These are phyloP conservation scores for Dendrolimus pini DNA, from an alignment of 2,888 invertebrate genomes.

Conservation along the genomic window DNA sequence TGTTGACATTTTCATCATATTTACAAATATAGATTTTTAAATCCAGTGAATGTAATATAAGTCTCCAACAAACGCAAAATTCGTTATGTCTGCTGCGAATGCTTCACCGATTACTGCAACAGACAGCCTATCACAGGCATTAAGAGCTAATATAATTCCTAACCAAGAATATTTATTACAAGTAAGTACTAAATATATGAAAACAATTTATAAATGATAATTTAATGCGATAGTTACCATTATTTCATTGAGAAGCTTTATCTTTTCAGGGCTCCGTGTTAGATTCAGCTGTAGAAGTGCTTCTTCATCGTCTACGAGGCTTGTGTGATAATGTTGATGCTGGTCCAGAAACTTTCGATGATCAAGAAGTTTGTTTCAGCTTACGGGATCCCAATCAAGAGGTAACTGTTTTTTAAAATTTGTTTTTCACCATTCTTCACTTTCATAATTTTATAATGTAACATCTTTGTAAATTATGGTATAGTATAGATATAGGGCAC, in stretches of 20 bases:
- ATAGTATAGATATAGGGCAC: too few relatives aligned
- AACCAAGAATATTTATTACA: constrained; percentile 93
- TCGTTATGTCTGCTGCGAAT: constrained; percentile 45
- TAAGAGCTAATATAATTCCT: constrained; percentile 91
- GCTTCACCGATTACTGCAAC: constrained; percentile 80
- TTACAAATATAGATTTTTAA: too few relatives aligned
- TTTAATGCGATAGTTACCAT: too few relatives aligned
- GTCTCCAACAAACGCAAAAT: background rate
- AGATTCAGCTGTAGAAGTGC: constrained; percentile 92
- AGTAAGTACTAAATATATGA: constrained; percentile 23
- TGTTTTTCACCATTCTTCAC: too few relatives aligned
- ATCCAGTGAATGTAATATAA: background rate
- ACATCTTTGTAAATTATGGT: too few relatives aligned
- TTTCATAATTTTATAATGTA: too few relatives aligned
- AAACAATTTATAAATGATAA: too few relatives aligned
- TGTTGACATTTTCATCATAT: too few relatives aligned
- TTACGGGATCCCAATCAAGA: constrained; percentile 81
- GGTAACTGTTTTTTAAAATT: constrained; percentile 30
- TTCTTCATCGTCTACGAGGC: constrained; percentile 92
- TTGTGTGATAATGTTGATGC: constrained; percentile 95
- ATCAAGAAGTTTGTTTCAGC: constrained; percentile 94
- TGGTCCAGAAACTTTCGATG: constrained; percentile 93
- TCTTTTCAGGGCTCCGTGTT: constrained; percentile 88
- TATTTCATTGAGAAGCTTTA: background rate
- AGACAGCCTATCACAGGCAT: constrained; percentile 85